Percentiles rank a stretch among this genome's conserved stretches.
These are phyloP conservation scores for Pseudomugil tenellus DNA, from an alignment of 2,797 vertebrate genomes.

Conservation along the genomic window DNA sequence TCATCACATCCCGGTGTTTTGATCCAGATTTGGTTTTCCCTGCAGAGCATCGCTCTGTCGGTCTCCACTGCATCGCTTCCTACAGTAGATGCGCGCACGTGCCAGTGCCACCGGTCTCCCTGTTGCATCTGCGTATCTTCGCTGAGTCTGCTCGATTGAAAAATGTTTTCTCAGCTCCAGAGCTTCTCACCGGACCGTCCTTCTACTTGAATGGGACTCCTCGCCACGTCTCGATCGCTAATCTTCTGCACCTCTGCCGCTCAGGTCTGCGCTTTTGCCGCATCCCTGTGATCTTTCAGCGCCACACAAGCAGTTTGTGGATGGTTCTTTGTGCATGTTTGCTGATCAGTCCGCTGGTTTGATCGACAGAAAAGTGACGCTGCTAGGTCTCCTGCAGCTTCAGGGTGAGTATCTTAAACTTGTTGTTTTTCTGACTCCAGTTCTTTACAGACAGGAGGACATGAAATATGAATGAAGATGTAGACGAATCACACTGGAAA, in stretches of 20 bases:
- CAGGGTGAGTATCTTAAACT: constrained; percentile 71
- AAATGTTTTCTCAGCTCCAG: constrained; percentile 33
- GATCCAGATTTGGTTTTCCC: constrained; percentile 51
- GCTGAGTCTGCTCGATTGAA: neutral
- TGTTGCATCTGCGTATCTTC: neutral
- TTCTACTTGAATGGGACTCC: constrained; percentile 71
- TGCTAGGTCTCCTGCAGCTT: constrained; percentile 49
- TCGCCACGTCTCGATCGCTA: constrained; percentile 30
- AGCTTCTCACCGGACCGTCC: constrained; percentile 65
- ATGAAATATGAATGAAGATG: constrained; percentile 28
- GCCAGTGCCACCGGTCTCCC: neutral
- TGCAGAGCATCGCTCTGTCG: neutral
- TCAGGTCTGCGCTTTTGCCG: neutral
- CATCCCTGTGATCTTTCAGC: constrained; percentile 7
- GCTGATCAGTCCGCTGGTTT: constrained; percentile 22
- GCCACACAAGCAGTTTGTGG: neutral
- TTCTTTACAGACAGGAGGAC: constrained; percentile 12
- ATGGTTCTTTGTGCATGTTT: constrained; percentile 52
- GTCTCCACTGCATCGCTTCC: neutral
- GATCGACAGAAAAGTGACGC: constrained; percentile 49
- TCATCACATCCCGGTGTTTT: constrained; percentile 64
- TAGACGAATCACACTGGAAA: neutral
- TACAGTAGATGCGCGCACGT: neutral
- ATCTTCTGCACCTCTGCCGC: neutral
- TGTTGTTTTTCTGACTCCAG: constrained; percentile 31